Evolutionary conservation across 2,888 invertebrate species (phyloP).

Genomic region (Diarsia mendica): DNA sequence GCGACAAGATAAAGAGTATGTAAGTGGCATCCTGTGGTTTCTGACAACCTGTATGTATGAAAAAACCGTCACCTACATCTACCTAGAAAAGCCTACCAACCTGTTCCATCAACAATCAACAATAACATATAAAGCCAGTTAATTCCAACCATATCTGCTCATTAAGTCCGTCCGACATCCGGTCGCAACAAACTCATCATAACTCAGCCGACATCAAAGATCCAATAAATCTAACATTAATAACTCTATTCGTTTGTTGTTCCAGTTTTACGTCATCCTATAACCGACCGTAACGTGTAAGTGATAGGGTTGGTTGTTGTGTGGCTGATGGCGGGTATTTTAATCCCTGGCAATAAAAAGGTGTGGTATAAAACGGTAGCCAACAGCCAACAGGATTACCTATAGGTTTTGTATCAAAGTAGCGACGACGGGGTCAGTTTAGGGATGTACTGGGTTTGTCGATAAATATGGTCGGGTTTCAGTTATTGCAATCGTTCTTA

Average conservation of each 20-base stretch:
- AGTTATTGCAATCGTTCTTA: background rate
- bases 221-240: constrained; percentile 85
- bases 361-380: constrained; percentile 85
- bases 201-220: constrained; percentile 76
- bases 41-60: no score
- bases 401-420: constrained; percentile 81
- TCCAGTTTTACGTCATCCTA: constrained; percentile 50
- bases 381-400: constrained; percentile 86
- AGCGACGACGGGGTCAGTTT: constrained; percentile 77
- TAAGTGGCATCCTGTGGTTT: no score
- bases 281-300: constrained; percentile 40
- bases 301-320: constrained; percentile 49
- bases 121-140: constrained; percentile 62
- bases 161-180: constrained; percentile 72
- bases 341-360: constrained; percentile 81
- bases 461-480: constrained; percentile 23
- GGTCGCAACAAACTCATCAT: constrained; percentile 74
- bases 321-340: constrained; percentile 54
- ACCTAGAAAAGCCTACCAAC: background rate
- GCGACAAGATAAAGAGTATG: no score
- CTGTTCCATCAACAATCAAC: constrained; percentile 40
- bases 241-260: constrained; percentile 78
- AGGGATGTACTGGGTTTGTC: constrained; percentile 66
- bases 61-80: background rate
- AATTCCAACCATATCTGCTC: constrained; percentile 60